Evolutionary conservation across 1,140 invertebrate genomes (phyloP), one percentile per base, ranked within the genome.

Genomic region (Euwallacea similis): DNA sequence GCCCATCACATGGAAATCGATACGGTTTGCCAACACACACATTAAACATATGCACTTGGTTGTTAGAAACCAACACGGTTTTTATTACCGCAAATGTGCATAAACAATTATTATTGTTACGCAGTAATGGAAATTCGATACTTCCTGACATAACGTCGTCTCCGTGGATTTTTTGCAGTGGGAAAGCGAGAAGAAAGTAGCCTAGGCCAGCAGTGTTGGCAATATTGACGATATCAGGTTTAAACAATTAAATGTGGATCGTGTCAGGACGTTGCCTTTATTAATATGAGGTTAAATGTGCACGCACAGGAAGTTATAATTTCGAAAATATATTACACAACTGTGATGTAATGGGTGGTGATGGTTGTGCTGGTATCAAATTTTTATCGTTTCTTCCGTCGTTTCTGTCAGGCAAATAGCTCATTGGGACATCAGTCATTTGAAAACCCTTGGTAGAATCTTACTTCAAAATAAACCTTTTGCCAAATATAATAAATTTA

Each of bases 201-300:
- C 15, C 55, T 59, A 55, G 42, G 41, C 21, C 10, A 55, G 47
- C 63, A 50, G 41, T n/a, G 62, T 11, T 8, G 7, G 61, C 47
- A 63, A 63, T 66, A 55, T 55, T 54, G 53, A 66, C 63, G 63
- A 66, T 66, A 66, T 66, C 63, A 66, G 63, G 54, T 46, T 63
- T 33, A 43, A 59, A 53, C 66, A 58, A 67, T 58, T 15, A 67
- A 58, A 54, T 66, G 53, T 66, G 21, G 63, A 66, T 54, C 63
- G 53, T 41, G 42, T 61, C 8, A 66, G 63, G 63, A 66, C 63
- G 42, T 66, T 66, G 63, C 16, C 63, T 67, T 67, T 47, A 44
- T 58, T 46, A 67, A 11, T 67, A 55, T 55, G 47, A 66, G 63
- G 63, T 66, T 66, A 66, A 64, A 33, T 61, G 42, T 42, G 46